Evolutionary conservation across 2,113 vertebrate species (phyloP).

Genomic region (Lynx canadensis): DNA sequence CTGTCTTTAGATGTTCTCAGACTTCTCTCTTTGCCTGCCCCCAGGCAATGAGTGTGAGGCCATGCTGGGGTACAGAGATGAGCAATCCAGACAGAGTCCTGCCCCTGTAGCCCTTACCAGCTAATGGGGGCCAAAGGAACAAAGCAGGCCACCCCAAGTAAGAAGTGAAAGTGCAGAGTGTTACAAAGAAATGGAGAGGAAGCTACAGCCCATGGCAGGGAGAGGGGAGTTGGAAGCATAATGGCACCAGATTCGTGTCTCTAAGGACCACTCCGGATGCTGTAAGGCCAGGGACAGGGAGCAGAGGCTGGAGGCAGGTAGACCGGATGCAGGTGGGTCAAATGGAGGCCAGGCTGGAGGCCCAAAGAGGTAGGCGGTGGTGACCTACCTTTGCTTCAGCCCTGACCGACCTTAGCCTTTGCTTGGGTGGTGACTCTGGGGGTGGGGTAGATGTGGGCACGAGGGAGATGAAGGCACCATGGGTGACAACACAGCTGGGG

Average conservation of each 20-base stretch:
- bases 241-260: background rate
- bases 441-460: background rate
- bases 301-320: background rate
- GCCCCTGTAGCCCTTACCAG: background rate
- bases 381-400: no score
- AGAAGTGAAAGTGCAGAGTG: fast-evolving
- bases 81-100: background rate
- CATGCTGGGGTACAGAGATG: background rate
- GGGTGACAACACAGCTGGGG: background rate
- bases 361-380: background rate
- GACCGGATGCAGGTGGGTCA: background rate
- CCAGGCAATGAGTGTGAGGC: fast-evolving
- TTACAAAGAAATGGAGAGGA: background rate
- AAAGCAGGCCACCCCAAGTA: background rate
- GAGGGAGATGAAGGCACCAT: background rate
- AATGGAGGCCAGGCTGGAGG: background rate
- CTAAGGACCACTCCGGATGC: background rate
- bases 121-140: background rate
- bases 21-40: background rate
- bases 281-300: background rate
- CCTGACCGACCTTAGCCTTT: background rate
- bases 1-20: background rate
- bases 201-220: fast-evolving
- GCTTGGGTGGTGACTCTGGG: background rate
- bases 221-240: fast-evolving